A percentile compares a stretch with the other conserved stretches of the same genome.
These are phyloP conservation scores for Spisula subtruncata DNA, from an alignment of 2,888 invertebrate species.

Conservation along the genomic window DNA sequence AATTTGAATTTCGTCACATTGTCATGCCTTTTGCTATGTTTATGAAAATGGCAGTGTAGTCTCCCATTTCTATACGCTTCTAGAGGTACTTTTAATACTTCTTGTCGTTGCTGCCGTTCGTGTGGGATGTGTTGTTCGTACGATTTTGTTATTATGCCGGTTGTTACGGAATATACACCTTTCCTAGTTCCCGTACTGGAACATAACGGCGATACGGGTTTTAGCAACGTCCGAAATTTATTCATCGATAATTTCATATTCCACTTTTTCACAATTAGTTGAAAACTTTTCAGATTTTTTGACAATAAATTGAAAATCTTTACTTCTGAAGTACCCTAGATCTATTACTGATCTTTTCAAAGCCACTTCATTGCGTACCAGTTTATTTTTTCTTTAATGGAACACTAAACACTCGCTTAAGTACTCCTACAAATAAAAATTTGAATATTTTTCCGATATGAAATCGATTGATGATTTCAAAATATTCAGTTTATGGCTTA, in stretches of 20 bases:
- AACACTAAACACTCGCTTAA: no score
- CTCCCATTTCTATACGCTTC: slow-evolving; percentile 29
- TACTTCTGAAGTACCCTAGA: no score
- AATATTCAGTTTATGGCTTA: no score
- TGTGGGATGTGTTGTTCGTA: not conserved
- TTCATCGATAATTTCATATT: slow-evolving; percentile 27
- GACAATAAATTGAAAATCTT: no score
- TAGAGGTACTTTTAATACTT: not conserved
- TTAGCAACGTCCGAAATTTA: slow-evolving; percentile 5
- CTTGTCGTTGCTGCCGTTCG: not conserved
- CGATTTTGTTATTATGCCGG: slow-evolving; percentile 5
- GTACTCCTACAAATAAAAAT: no score
- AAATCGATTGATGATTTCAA: no score
- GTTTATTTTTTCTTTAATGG: no score
- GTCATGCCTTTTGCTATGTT: slow-evolving; percentile 37
- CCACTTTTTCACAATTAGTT: no score
- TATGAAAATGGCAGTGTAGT: slow-evolving; percentile 47
- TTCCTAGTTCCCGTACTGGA: slow-evolving; percentile 10
- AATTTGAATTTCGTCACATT: slow-evolving; percentile 39
- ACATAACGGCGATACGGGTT: not conserved
- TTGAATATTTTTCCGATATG: no score
- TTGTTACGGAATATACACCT: slow-evolving; percentile 18
- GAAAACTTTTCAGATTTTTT: no score
- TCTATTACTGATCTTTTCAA: no score
- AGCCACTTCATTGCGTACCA: no score